A percentile compares a stretch with the other conserved stretches of the same genome.
Conservation (phyloP, 2,888 invertebrate genomes). For the Gymnocheta viridis region DNA sequence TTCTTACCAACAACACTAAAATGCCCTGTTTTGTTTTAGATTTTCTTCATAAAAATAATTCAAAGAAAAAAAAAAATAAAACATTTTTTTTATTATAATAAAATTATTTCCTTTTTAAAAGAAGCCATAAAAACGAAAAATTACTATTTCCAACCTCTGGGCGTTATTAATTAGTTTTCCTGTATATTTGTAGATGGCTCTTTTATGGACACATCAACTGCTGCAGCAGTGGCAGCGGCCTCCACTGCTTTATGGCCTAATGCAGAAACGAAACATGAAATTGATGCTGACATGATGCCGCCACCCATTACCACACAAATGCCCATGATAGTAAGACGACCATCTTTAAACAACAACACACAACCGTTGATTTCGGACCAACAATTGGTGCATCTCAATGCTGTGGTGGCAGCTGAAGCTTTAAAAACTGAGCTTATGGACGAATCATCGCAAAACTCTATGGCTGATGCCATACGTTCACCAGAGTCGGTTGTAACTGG, state of each 20-base stretch:
- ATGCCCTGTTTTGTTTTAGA: constrained; percentile 46
- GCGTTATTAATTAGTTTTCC: constrained; percentile 72
- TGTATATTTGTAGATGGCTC: constrained; percentile 79
- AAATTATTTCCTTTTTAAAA: constrained; percentile 6
- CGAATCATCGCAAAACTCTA: constrained; percentile 86
- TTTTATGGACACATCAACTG: constrained; percentile 79
- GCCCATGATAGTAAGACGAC: constrained; percentile 85
- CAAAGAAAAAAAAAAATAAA: constrained; percentile 18
- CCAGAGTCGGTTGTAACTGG: constrained; percentile 80
- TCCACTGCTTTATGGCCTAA: constrained; percentile 65
- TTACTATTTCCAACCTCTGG: constrained; percentile 70
- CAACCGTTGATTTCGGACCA: constrained; percentile 80
- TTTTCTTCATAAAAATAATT: constrained; percentile 30
- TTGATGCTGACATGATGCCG: constrained; percentile 86
- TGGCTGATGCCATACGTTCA: constrained; percentile 76
- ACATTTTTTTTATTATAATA: constrained; percentile 50
- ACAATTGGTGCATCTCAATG: constrained; percentile 76
- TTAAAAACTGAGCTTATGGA: constrained; percentile 88
- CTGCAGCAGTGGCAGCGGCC: constrained; percentile 75
- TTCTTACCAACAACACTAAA: constrained; percentile 58
- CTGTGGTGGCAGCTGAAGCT: constrained; percentile 82
- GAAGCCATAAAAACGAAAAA: constrained; percentile 29
- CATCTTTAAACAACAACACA: constrained; percentile 84
- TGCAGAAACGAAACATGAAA: constrained; percentile 83
- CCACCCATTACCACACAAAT: constrained; percentile 85